A percentile compares a stretch with the other conserved stretches of the same genome.
phyloP scores from a whole-genome alignment of 2,888 invertebrate species.

The Epinotia demarniana region DNA sequence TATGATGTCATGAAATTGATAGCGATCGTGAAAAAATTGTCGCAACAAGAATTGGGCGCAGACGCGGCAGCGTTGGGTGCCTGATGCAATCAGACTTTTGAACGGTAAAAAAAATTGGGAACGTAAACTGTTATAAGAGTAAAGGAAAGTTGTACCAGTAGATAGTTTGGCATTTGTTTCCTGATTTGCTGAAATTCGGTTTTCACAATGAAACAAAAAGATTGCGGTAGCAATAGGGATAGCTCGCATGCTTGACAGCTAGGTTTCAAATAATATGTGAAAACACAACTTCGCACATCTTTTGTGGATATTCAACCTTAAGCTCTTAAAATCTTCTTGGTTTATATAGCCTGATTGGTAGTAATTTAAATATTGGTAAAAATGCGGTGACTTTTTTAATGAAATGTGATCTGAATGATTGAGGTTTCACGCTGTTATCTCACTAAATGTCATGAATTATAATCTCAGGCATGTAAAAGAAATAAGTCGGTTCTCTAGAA shows the following conservation, averaged over 20 bases:
- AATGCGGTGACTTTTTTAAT: neutral
- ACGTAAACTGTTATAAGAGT: neutral
- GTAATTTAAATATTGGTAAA: neutral
- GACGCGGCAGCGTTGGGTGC: neutral
- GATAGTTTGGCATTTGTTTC: neutral
- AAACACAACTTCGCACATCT: no score
- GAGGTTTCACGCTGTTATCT: neutral
- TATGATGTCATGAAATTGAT: slow-evolving; percentile 43
- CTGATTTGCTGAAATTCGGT: no score
- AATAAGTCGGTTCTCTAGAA: neutral
- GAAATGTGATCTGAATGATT: neutral
- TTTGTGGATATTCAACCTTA: no score
- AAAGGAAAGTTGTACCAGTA: neutral
- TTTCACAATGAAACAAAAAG: neutral
- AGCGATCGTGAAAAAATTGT: slow-evolving; percentile 23
- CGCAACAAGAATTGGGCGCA: slow-evolving; percentile 1
- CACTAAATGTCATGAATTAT: neutral
- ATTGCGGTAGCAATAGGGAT: neutral
- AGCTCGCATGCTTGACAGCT: no score
- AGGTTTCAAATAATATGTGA: no score
- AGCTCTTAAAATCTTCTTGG: neutral
- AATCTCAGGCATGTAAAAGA: neutral
- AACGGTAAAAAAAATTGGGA: neutral
- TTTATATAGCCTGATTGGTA: neutral
- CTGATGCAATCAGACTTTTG: slow-evolving; percentile 7